Evolutionary conservation across 2,113 vertebrate species (phyloP).

Genomic region (Edolisoma coerulescens): DNA sequence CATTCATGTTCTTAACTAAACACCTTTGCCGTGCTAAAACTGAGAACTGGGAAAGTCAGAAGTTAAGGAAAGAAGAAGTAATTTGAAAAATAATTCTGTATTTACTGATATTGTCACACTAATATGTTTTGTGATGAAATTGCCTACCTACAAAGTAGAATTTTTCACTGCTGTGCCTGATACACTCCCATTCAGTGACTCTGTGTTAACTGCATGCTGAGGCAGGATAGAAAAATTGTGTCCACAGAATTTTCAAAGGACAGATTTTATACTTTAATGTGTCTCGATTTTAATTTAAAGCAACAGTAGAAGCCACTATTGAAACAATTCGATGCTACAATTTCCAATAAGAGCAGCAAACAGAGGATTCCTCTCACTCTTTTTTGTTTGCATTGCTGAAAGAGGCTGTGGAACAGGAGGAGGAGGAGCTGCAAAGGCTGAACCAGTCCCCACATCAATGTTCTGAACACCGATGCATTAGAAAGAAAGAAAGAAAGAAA

Average conservation of each 20-base stretch:
- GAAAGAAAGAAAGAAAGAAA: neutral
- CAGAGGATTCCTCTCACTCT: neutral
- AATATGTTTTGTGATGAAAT: neutral
- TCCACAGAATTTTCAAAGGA: neutral
- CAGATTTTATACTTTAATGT: neutral
- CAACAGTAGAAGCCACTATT: neutral
- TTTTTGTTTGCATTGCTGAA: neutral
- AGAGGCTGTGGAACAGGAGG: neutral
- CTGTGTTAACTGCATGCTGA: neutral
- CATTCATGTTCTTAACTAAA: neutral
- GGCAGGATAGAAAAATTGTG: neutral
- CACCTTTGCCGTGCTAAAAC: neutral
- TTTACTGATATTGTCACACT: neutral
- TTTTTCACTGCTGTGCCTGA: neutral
- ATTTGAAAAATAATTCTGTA: neutral
- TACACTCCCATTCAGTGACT: no score
- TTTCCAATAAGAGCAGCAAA: neutral
- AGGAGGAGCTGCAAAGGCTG: neutral
- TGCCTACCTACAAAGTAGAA: neutral
- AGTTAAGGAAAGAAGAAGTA: neutral
- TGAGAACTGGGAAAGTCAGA: neutral
- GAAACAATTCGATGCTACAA: neutral
- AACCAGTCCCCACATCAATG: fast-evolving
- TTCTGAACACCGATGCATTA: neutral
- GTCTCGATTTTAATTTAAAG: neutral